Base-by-base conservation (phyloP, 2,888 invertebrate species). In the Desoria tigrina region DNA sequence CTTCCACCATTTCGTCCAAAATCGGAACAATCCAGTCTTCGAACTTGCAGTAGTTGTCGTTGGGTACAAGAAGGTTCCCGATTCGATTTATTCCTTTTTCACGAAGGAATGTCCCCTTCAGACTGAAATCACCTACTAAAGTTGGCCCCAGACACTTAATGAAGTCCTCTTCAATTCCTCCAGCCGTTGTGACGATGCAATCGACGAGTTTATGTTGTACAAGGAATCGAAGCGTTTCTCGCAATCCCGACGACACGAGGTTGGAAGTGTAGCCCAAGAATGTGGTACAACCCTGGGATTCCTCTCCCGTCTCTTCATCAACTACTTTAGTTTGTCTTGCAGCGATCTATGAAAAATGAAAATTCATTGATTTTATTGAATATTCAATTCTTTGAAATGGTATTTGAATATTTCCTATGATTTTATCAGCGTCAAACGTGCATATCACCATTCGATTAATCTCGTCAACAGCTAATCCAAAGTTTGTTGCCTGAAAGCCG, bases 181-280 rank as follows among this genome's bases (percentile, higher is more conserved):
- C 99, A 0, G 98, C 99, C 14, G 96, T 94, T 0, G 98, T 92
- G 1, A 99, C 98, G 71, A 99, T 85, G 78, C 95, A 95, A 81
- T 99, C 99, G 37, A 99, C 87, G 84, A 95, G 86, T 79, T 87
- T 88, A 79, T 93, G 88, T 78, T 94, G 86, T 0, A 89, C 91
- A 62, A 94, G 83, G 83, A 92, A 99, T 61, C 89, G 83, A 69
- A 99, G 87, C 0, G 91, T 89, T 78, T 99, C 99, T 69, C 99
- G 83, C 66, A 98, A 82, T 2, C 99, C 99, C 61, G 92, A 91
- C 0, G 98, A 98, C 32, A 94, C 90, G 84, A 99, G 88, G 81
- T 99, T 99, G 0, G 98, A 98, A 0, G 99, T 99, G 79, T 90
- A 99, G 1, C 97, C 96, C 70, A 99, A 82, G 81, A 99, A 99